A percentile compares a stretch with the other conserved stretches of the same genome.
Evolutionary conservation across 2,113 vertebrate species (phyloP).

Genomic region (Pycnonotus jocosus): DNA sequence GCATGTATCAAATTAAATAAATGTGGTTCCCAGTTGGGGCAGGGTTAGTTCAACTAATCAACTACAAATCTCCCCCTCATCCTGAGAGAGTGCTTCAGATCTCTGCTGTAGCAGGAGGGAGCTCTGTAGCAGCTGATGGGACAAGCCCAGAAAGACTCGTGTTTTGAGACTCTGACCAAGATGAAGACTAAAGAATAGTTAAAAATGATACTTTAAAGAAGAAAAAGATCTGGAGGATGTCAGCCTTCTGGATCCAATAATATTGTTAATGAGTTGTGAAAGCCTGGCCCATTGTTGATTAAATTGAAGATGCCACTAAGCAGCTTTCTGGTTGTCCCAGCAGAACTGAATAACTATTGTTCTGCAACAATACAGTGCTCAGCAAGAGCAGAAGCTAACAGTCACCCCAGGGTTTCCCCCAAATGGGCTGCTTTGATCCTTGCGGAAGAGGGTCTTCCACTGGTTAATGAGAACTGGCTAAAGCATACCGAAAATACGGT

Average conservation of each 20-base stretch:
- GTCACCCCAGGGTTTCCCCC: not conserved
- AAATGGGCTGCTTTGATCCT: not conserved
- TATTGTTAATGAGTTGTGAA: slow-evolving; percentile 34
- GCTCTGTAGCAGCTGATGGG: not conserved
- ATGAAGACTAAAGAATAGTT: not conserved
- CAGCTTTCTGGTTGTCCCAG: slow-evolving; percentile 39
- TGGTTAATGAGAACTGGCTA: not conserved
- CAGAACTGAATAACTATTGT: slow-evolving; percentile 48
- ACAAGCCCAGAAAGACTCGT: not conserved
- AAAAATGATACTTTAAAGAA: not conserved
- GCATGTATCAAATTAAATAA: slow-evolving; percentile 9
- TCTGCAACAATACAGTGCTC: slow-evolving; percentile 4
- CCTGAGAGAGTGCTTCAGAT: not conserved
- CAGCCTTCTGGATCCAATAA: slow-evolving; percentile 28
- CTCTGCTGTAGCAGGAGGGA: not conserved
- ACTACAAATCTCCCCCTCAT: not conserved
- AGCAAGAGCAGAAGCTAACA: not conserved
- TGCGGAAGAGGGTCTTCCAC: not conserved
- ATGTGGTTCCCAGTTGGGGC: not conserved
- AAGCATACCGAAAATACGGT: not conserved
- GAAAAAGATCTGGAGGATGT: not conserved
- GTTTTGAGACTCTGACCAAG: not conserved
- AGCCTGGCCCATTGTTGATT: slow-evolving; percentile 9
- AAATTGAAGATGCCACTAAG: slow-evolving; percentile 39
- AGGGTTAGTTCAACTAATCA: not conserved